Base-by-base conservation (phyloP, 2,888 invertebrate species). In the Nomada ruficornis region DNA sequence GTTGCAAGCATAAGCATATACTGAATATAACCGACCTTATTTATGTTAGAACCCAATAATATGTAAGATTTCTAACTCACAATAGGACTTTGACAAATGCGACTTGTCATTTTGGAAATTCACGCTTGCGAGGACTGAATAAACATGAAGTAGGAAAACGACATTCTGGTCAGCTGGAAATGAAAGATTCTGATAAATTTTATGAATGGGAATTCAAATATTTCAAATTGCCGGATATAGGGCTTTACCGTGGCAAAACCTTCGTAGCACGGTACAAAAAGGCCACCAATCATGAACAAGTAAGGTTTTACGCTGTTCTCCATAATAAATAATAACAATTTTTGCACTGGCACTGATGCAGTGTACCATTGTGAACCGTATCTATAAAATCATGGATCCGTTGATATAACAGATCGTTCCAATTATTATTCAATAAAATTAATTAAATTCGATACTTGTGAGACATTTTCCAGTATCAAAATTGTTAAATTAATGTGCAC, bases 301-400 rank as follows among this genome's bases (percentile, higher is more conserved):
- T 50, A 70, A 13, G 2, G 44, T 20, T 77, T 82, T 29, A 47
- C 20, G 29, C 74, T 50, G 44, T 71, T 74, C 20, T 77, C 68
- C 55, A 82, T 71, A 4, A 85, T 20, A 47, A 68, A 77, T 23
- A 84, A 70, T 10, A 84, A 54, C 1, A 73, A 29, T 55, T 85
- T 85, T 4, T 70, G 84, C 47, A 50, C 23, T 0, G 72, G 57
- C 29, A 80, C 36, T 0, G 84, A 23, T 5, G 23, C 42, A 7
- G 13, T 11, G 64, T 80, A 80, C 80, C 80, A 80, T 44, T 26
- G 20, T 7, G 62, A 52, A 2, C 9, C 10, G 13, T 52, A 73
- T 13, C 80, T 80, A 44, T 7, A 47, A 47, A 47, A 47, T 47
- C 11, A 47, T 13, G 10, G 47, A 15, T 3, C 13, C 3, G 15